These are phyloP conservation scores for Pluvialis apricaria DNA, from an alignment of 2,113 vertebrate species.

Conservation along the genomic window DNA sequence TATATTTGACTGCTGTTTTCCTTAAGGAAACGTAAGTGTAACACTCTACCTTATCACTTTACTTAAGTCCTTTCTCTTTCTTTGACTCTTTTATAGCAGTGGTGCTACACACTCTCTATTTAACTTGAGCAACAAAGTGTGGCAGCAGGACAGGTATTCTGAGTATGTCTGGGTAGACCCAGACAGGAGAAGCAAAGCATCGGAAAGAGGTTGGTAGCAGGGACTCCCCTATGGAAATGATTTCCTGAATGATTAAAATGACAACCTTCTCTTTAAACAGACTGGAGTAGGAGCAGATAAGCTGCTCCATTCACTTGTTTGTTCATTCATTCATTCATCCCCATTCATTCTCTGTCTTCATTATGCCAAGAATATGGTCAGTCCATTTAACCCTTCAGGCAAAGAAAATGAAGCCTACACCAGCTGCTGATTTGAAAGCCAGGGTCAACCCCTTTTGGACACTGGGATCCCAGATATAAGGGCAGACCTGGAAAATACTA, in stretches of 20 bases:
- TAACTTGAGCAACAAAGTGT: slow-evolving; percentile 4
- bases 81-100: not conserved
- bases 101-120: not conserved
- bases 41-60: not conserved
- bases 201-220: not conserved
- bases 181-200: not conserved
- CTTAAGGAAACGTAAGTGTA: not conserved
- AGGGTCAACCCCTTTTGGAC: not conserved
- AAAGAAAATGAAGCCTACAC: not conserved
- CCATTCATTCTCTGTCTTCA: slow-evolving; percentile 56
- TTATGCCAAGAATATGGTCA: not conserved
- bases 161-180: not conserved
- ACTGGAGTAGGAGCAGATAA: slow-evolving; percentile 46
- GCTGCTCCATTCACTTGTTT: slow-evolving; percentile 63
- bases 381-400: slow-evolving; percentile 22
- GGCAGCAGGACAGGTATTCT: not conserved
- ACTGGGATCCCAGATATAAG: not conserved
- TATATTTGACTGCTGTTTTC: not conserved
- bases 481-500: not conserved
- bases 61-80: not conserved
- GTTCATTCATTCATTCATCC: slow-evolving; percentile 24
- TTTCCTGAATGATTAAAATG: slow-evolving; percentile 40
- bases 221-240: not conserved
- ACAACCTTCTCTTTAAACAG: slow-evolving; percentile 37
- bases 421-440: not conserved